Conservation (phyloP, 2,113 vertebrate species). For the Motacilla tschutschensis region DNA sequence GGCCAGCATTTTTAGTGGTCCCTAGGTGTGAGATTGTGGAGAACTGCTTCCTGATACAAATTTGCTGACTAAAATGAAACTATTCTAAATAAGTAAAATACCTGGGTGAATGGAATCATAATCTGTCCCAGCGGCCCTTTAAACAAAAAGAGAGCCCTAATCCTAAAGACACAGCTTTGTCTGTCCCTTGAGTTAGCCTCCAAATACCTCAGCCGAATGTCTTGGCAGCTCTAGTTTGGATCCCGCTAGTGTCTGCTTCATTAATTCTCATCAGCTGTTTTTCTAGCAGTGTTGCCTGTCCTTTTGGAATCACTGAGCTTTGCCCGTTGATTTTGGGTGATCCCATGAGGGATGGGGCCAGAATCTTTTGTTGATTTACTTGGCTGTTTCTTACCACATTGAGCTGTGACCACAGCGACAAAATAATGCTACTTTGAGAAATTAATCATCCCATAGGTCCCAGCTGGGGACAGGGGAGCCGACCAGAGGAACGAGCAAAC, state of each 20-base stretch:
- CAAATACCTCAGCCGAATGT: not conserved
- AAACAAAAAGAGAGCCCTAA: not conserved
- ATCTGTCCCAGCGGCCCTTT: not conserved
- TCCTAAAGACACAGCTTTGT: not conserved
- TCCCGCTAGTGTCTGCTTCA: not conserved
- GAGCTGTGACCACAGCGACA: not conserved
- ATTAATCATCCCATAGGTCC: rapidly evolving
- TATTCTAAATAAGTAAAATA: not conserved
- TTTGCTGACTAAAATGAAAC: not conserved
- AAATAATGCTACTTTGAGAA: not conserved
- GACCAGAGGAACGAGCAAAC: not conserved
- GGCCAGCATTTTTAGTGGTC: not conserved
- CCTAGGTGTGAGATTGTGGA: not conserved
- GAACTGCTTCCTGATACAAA: not conserved
- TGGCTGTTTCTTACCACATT: not conserved
- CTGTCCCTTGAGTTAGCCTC: not conserved
- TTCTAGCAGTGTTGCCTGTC: not conserved
- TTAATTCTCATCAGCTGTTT: slow-evolving; percentile 19
- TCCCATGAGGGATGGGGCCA: not conserved
- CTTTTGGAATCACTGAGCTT: not conserved
- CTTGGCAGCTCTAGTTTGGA: not conserved
- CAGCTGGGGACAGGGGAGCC: not conserved
- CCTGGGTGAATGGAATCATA: not conserved
- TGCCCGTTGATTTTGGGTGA: not conserved
- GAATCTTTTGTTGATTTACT: not conserved